phyloP scores from a whole-genome alignment of 1,140 invertebrate species.

The Scaptomyza hsui region DNA sequence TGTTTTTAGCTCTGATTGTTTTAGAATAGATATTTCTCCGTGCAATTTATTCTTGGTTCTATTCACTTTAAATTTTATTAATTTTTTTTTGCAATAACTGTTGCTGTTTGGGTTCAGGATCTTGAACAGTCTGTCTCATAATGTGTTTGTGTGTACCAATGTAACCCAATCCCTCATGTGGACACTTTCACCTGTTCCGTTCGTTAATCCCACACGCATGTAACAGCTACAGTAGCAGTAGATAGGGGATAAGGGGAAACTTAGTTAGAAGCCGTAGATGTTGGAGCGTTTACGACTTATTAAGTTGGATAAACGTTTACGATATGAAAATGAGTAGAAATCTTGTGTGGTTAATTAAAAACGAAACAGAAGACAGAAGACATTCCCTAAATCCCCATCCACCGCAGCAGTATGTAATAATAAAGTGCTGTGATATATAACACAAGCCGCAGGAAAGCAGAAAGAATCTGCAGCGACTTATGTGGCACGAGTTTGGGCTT shows the following conservation, averaged over 20 bases:
- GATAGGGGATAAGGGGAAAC: constrained; percentile 32
- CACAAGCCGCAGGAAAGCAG: constrained; percentile 52
- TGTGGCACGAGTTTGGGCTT: constrained; percentile 80
- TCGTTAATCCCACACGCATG: constrained; percentile 67
- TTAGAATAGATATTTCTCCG: no score
- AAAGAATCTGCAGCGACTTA: constrained; percentile 63
- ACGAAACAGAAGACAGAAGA: constrained; percentile 36
- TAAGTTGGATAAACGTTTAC: constrained; percentile 83
- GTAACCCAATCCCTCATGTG: neutral
- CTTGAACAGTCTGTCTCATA: no score
- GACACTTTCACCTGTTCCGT: constrained; percentile 61
- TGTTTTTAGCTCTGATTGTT: no score
- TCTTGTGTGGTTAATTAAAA: constrained; percentile 82
- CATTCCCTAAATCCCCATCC: constrained; percentile 15
- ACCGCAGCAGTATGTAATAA: constrained; percentile 38
- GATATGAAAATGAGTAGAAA: constrained; percentile 82
- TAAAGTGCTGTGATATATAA: constrained; percentile 78
- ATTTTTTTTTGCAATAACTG: no score
- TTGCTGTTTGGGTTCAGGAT: no score
- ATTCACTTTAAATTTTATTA: no score
- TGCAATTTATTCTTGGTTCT: no score
- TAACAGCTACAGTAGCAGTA: neutral
- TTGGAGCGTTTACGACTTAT: constrained; percentile 79
- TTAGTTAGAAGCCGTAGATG: constrained; percentile 69
- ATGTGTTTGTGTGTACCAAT: no score